Conservation (phyloP, 2,113 vertebrate species). For the Bucco capensis region DNA sequence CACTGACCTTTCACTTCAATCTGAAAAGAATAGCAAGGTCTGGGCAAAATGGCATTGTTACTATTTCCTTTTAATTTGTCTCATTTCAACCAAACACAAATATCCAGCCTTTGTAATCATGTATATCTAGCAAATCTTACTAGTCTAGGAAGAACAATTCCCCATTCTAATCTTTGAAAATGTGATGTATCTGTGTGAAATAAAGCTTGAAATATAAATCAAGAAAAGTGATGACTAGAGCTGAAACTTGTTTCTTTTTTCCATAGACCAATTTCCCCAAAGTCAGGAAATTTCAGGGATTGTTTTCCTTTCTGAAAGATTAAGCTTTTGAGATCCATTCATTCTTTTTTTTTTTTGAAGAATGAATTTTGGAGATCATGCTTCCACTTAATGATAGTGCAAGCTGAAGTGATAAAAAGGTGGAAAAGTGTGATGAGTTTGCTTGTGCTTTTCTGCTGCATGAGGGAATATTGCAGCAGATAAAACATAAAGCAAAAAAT, state of each 20-base stretch:
- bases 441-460: background rate
- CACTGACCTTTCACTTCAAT: conserved; percentile 26
- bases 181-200: background rate
- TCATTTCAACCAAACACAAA: background rate
- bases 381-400: background rate
- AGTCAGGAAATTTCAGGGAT: background rate
- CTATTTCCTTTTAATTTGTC: background rate
- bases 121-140: background rate
- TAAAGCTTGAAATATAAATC: background rate
- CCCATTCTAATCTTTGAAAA: background rate
- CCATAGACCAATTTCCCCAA: background rate
- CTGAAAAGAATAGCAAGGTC: background rate
- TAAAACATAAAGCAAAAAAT: background rate
- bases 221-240: background rate
- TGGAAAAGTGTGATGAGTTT: background rate
- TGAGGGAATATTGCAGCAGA: background rate
- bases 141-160: background rate
- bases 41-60: background rate
- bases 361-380: background rate
- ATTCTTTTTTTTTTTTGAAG: background rate
- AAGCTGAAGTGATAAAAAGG: background rate
- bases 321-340: background rate
- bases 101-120: background rate
- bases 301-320: background rate
- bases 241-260: background rate